phyloP scores from a whole-genome alignment of 2,888 invertebrate species.

The Rhorus exstirpatorius region DNA sequence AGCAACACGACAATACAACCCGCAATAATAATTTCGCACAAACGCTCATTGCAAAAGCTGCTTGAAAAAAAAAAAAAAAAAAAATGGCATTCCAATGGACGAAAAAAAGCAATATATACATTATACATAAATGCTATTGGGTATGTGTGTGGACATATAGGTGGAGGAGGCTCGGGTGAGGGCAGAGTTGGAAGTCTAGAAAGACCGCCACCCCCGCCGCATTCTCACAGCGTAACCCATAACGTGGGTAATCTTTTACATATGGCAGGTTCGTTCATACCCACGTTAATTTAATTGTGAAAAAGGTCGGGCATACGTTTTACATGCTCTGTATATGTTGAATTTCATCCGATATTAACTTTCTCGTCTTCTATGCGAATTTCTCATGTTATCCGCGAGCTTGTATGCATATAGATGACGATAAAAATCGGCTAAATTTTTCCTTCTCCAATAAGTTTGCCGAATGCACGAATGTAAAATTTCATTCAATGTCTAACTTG shows the following conservation, averaged over 20 bases:
- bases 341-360: no score
- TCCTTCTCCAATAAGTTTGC: not conserved
- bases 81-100: not conserved
- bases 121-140: slow-evolving; percentile 48
- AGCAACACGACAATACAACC: no score
- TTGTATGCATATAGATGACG: no score
- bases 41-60: not conserved
- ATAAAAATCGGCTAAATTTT: not conserved
- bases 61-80: not conserved
- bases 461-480: not conserved
- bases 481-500: slow-evolving; percentile 36
- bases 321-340: no score
- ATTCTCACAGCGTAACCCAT: slow-evolving; percentile 88
- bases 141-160: slow-evolving; percentile 82
- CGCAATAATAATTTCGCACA: no score
- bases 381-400: no score
- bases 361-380: no score
- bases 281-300: slow-evolving; percentile 40
- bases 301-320: no score
- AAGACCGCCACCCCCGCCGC: slow-evolving; percentile 91
- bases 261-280: slow-evolving; percentile 90
- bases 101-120: slow-evolving; percentile 2
- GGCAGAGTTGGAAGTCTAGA: slow-evolving; percentile 88
- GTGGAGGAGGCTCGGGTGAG: slow-evolving; percentile 86
- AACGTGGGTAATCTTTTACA: slow-evolving; percentile 92